Base-by-base conservation (phyloP, 2,888 invertebrate species). In the Thumatha senex region DNA sequence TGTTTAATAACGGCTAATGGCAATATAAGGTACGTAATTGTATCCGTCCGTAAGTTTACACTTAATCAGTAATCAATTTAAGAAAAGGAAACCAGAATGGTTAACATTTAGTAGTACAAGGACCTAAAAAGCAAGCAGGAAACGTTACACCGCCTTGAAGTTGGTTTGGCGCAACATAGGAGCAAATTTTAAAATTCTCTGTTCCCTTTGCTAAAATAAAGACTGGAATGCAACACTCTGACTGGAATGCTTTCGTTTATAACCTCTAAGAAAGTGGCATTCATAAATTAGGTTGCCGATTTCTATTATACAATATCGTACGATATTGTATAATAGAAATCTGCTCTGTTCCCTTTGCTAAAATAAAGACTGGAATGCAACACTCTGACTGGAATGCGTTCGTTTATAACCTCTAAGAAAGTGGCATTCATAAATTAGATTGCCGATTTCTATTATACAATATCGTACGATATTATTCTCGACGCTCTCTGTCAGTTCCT, bases 41-140 rank as follows among this genome's bases (percentile, higher is more conserved):
- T 46, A 56, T 61, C 14, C 46, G 40, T 49, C 40, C 48, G 52
- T 42, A 42, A 40, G 43, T 40, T 33, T 40, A 15, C 34, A 15
- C 12, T 9, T 13, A 24, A 50, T 31, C 46, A 41, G n/a, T n/a
- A 38, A 31, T 31, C 10, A 31, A 38, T n/a, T 36, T 24, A 35
- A 51, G 12, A 33, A 46, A 49, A 34, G 9, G 18, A 35, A 41
- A 35, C 7, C 35, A 36, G 12, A 46, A 2, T 12, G 11, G 9
- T 43, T 35, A 24, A 24, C 24, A 1, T 43, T 43, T 35, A 35
- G 35, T 44, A 35, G 35, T 13, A 12, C 44, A 35, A 34, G 44
- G 35, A 44, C 35, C 35, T 35, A 11, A 29, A 43, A 35, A 35
- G 24, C 35, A 24, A 35, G 5, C 24, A 14, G 24, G 46, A 40